Evolutionary conservation across 2,888 invertebrate species (phyloP), one percentile per base, ranked within the genome.

Genomic region (Idaea dimidiata): DNA sequence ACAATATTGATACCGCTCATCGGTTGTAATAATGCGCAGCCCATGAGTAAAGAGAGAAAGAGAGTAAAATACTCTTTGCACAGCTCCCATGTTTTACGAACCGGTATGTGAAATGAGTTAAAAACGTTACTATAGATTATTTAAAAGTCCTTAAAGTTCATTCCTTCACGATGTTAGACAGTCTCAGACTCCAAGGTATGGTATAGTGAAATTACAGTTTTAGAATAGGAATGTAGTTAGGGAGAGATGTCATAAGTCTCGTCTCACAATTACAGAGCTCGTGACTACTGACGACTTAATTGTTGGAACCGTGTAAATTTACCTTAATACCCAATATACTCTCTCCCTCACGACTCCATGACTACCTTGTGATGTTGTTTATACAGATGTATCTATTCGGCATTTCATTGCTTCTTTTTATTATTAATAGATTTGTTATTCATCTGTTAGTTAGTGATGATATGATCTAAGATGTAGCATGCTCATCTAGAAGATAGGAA

Each of bases 281-380:
- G 72, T 79, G 76, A 72, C 78, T 81, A 43, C 43, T 86, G 89
- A 90, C 82, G 88, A 86, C 86, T 87, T 90, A 89, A 91, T 89
- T 87, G 89, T 87, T 85, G 87, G 80, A 83, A 82, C 84, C 83
- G 90, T 87, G 89, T 89, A 91, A 91, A 91, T 91, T 91, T 89
- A 89, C 90, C 88, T 90, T 88, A 80, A 85, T 85, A 83, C 88
- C 86, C 83, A 82, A 87, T 88, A 84, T 86, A 84, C 85, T 76
- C 79, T 78, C 79, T 76, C 78, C 74, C 82, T 79, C 79, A 84
- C 81, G 71, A 80, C 88, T 88, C 91, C 85, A 91, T 88, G 91
- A 89, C 89, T 87, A 84, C 84, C 87, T 89, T 87, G 89, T 84
- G 77, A 77, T 80, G 83, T 84, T 86, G 89, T 89, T 90, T 90